A percentile compares a stretch with the other conserved stretches of the same genome.
Evolutionary conservation across 2,888 invertebrate genomes (phyloP).

Genomic region (Machimus atricapillus): DNA sequence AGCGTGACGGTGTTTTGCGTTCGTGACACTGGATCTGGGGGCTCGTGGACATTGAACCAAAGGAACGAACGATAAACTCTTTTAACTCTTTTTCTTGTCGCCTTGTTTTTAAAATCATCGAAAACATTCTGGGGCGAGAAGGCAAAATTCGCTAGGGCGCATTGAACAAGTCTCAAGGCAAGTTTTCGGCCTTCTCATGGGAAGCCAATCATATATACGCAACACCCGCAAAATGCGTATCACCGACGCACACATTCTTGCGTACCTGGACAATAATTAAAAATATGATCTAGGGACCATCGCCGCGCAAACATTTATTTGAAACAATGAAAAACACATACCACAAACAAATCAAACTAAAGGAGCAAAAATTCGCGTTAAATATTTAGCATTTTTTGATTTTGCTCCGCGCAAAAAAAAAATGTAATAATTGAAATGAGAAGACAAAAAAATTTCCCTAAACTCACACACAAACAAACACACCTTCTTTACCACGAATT

Average conservation of each 20-base stretch:
- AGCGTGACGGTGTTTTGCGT: background rate
- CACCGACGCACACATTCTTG: background rate
- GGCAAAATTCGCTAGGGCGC: background rate
- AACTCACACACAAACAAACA: constrained; percentile 12
- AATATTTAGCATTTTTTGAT: background rate
- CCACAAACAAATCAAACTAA: background rate
- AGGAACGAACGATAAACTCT: background rate
- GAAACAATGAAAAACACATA: background rate
- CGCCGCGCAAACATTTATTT: background rate
- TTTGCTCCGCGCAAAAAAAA: background rate
- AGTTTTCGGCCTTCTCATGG: background rate
- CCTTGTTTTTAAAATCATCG: background rate
- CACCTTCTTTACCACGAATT: constrained; percentile 28
- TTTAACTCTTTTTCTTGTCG: background rate
- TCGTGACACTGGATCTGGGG: background rate
- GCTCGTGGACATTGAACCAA: constrained; percentile 2
- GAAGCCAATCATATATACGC: constrained; percentile 23
- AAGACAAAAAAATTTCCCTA: background rate
- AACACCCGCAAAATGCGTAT: constrained; percentile 8
- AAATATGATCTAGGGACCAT: background rate
- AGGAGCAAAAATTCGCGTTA: background rate
- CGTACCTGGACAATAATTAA: background rate
- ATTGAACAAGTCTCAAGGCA: background rate
- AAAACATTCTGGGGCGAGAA: background rate
- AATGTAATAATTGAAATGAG: too few species aligned